Evolutionary conservation across 2,113 vertebrate genomes (phyloP).

Genomic region (Orientallactaga bullata): DNA sequence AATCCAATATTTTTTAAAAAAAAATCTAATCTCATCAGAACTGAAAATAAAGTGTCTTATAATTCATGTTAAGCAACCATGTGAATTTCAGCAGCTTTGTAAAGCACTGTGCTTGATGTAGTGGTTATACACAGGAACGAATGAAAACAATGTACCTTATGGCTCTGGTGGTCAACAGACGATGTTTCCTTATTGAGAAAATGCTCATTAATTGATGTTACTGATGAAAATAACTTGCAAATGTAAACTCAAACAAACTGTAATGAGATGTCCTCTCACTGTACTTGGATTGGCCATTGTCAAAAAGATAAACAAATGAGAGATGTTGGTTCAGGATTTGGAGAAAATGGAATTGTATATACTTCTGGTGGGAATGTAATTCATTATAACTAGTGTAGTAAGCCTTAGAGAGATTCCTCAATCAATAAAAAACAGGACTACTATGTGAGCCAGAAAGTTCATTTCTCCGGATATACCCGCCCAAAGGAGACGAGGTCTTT

Average conservation of each 20-base stretch:
- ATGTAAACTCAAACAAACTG: not conserved
- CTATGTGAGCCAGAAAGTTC: not conserved
- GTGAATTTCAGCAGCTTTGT: constrained; percentile 50
- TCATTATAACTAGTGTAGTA: not conserved
- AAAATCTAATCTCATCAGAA: constrained; percentile 13
- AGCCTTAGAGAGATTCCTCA: not conserved
- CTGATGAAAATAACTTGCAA: not conserved
- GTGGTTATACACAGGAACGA: not conserved
- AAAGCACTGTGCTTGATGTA: not conserved
- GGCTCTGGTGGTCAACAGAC: constrained; percentile 31
- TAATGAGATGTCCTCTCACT: not conserved
- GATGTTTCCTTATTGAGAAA: constrained; percentile 21
- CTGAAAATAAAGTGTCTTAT: constrained; percentile 15
- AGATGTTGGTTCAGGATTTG: not conserved
- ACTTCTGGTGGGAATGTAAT: too few relatives aligned
- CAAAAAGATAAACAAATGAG: not conserved
- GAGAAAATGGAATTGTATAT: not conserved
- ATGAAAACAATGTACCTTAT: not conserved
- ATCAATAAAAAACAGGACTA: not conserved
- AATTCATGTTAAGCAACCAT: not conserved
- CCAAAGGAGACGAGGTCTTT: not conserved
- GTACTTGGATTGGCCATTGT: not conserved
- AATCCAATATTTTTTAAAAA: not conserved
- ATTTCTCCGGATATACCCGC: not conserved
- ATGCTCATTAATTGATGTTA: not conserved